Evolutionary conservation across 2,797 vertebrate genomes (phyloP).

Genomic region (Crax fasciolata): DNA sequence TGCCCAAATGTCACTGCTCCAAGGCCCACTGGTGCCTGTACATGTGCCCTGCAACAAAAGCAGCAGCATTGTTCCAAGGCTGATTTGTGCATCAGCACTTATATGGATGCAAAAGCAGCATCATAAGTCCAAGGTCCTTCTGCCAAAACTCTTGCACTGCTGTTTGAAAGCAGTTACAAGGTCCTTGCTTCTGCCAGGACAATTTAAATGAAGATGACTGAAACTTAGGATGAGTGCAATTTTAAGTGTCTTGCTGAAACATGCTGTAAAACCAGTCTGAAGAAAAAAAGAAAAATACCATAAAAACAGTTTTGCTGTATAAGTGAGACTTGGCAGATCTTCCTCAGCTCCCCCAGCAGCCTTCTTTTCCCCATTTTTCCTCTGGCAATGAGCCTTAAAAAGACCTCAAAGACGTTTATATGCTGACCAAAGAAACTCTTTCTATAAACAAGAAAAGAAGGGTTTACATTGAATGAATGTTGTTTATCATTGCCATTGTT

Average conservation of each 20-base stretch:
- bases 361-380: neutral
- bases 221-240: neutral
- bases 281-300: slow-evolving; percentile 31
- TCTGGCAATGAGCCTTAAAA: slow-evolving; percentile 56
- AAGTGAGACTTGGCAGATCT: slow-evolving; percentile 44
- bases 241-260: slow-evolving; percentile 21
- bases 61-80: neutral
- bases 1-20: neutral
- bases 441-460: slow-evolving; percentile 69
- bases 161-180: neutral
- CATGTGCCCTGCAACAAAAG: accelerated
- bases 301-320: slow-evolving; percentile 6
- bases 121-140: neutral
- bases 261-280: slow-evolving; percentile 1
- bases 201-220: neutral
- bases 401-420: slow-evolving; percentile 45
- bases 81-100: neutral
- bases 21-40: neutral
- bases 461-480: slow-evolving; percentile 63
- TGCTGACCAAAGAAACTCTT: slow-evolving; percentile 70
- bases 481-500: slow-evolving; percentile 74
- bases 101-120: neutral
- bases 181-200: neutral
- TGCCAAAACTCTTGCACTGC: neutral
- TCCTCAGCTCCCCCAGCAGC: neutral